Percentiles rank a stretch among this genome's conserved stretches.
These are phyloP conservation scores for Neosilurus hyrtlii DNA, from an alignment of 2,797 vertebrate genomes.

Conservation along the genomic window DNA sequence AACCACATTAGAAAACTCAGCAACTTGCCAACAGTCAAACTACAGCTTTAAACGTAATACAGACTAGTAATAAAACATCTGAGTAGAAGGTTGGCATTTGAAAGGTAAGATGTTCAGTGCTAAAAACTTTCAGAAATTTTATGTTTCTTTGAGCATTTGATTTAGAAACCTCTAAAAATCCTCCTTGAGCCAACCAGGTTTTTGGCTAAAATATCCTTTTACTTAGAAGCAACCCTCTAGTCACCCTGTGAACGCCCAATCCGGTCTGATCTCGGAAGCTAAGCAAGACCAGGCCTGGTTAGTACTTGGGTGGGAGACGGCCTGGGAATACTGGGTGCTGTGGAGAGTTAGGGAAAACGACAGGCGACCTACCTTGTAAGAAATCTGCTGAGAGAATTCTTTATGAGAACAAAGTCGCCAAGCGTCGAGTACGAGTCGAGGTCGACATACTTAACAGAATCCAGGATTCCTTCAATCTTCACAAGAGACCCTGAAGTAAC, in stretches of 20 bases:
- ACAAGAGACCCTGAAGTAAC: not conserved
- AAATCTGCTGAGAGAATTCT: too few species aligned
- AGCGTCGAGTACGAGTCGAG: too few species aligned
- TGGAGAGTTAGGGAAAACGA: too few species aligned
- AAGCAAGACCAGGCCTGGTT: too few species aligned
- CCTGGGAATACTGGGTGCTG: too few species aligned
- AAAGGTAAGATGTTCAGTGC: not conserved
- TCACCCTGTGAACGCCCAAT: too few species aligned
- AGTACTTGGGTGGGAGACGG: too few species aligned
- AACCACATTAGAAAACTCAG: not conserved
- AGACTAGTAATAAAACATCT: constrained; percentile 17
- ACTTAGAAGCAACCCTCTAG: too few species aligned
- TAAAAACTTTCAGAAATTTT: not conserved
- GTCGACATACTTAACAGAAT: not conserved
- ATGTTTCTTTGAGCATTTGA: not conserved
- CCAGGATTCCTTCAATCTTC: not conserved
- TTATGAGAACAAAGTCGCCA: too few species aligned
- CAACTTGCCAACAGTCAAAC: constrained; percentile 7
- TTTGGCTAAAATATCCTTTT: not conserved
- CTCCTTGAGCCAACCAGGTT: not conserved
- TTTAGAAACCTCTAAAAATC: too few species aligned
- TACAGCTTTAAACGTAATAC: constrained; percentile 1
- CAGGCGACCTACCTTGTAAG: too few species aligned
- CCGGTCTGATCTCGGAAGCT: too few species aligned
- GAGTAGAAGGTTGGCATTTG: not conserved